Conservation (phyloP, 2,888 invertebrate species). For the Melangyna quadrimaculata region DNA sequence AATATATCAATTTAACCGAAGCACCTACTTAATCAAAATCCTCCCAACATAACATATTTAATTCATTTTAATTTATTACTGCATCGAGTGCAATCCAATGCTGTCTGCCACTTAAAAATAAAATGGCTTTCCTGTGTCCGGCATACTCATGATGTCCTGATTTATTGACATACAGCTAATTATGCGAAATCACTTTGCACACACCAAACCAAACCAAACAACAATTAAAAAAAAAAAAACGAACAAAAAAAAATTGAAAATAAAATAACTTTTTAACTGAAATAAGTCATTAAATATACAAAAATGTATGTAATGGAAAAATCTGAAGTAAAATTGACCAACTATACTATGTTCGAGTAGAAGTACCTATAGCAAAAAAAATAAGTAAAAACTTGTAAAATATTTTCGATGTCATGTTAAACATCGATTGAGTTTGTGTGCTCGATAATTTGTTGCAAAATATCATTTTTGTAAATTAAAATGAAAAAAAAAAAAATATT, state of each 20-base stretch:
- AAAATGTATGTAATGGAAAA: background rate
- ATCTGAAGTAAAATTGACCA: background rate
- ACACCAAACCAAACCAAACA: slow-evolving; percentile 4
- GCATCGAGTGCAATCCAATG: slow-evolving; percentile 33
- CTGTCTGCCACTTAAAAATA: slow-evolving; percentile 48
- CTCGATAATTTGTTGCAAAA: background rate
- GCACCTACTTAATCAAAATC: slow-evolving; percentile 13
- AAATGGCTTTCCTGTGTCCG: slow-evolving; percentile 45
- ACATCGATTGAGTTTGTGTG: background rate
- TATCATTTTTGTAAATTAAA: background rate
- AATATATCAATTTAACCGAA: slow-evolving; percentile 12
- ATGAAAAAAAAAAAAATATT: background rate
- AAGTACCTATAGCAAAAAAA: background rate
- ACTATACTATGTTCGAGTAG: background rate
- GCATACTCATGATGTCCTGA: slow-evolving; percentile 22
- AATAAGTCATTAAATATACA: background rate
- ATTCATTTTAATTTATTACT: slow-evolving; percentile 48
- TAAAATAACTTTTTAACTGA: slow-evolving; percentile 31
- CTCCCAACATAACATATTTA: slow-evolving; percentile 31
- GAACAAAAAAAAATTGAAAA: slow-evolving; percentile 10
- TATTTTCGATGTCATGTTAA: slow-evolving; percentile 34
- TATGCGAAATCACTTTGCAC: slow-evolving; percentile 44
- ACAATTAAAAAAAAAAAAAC: background rate
- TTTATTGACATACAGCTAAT: slow-evolving; percentile 54
- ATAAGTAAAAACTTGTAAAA: slow-evolving; percentile 9